Evolutionary conservation across 2,888 invertebrate species (phyloP), one percentile per base, ranked within the genome.

Genomic region (Eulithis prunata): DNA sequence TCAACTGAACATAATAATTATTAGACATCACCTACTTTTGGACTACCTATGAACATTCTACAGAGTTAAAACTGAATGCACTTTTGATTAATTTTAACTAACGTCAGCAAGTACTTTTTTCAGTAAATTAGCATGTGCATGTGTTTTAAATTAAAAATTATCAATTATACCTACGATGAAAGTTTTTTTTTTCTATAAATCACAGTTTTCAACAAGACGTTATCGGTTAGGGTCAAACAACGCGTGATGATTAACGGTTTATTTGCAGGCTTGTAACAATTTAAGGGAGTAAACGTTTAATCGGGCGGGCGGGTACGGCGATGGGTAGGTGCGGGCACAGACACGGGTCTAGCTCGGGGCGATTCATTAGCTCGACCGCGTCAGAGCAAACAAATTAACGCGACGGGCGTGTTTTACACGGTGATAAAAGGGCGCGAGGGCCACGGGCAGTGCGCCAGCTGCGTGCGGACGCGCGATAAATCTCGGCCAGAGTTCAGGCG

Each of bases 361-460:
- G 87, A 91, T 93, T 93, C 92, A 93, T 93, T 93, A 92, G 89
- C 81, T 84, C 83, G 83, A 83, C 84, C 90, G 91, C 88, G 89
- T 90, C 86, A 89, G 88, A 88, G 87, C 90, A 93, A 92, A 93
- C 93, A 92, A 93, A 92, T 93, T 93, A 92, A 91, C 91, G 80
- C 86, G 84, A 84, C 87, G 88, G 89, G 82, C 88, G 82, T 88
- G 89, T 91, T 91, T 88, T 89, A 90, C 85, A 83, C 85, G 82
- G 88, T 85, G 89, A 90, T 90, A 90, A 90, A 90, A 91, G 91
- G 91, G 88, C 87, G 84, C 84, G 84, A 87, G 88, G 88, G 86
- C 89, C 81, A 80, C 81, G 88, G 67, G 71, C 66, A 64, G 57
- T n/a, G 68, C 82, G 89, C 89, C 90, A 89, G 90, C 86, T 89